Evolutionary conservation across 2,797 vertebrate species (phyloP).

Genomic region (Carduelis carduelis): DNA sequence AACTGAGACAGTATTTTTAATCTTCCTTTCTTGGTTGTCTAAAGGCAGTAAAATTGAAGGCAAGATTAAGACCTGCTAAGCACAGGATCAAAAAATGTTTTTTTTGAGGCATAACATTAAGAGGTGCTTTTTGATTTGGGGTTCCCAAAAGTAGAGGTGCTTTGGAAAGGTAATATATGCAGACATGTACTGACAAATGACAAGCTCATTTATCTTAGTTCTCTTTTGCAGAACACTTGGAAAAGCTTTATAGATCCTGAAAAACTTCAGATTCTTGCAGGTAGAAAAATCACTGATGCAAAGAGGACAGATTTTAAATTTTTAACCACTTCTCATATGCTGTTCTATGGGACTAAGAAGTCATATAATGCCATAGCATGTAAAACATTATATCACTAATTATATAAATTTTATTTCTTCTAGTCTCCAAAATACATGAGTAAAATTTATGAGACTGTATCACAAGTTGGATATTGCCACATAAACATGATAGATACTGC

Average conservation of each 20-base stretch:
- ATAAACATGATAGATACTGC: not conserved
- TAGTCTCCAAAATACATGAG: not conserved
- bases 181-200: not conserved
- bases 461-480: not conserved
- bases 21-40: slow-evolving; percentile 22
- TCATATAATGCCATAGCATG: not conserved
- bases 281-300: not conserved
- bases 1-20: slow-evolving; percentile 29
- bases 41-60: not conserved
- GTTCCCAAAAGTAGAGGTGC: not conserved
- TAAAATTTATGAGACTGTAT: not conserved
- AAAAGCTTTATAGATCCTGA: not conserved
- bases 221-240: not conserved
- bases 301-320: not conserved
- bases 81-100: not conserved
- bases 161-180: not conserved
- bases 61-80: slow-evolving; percentile 1
- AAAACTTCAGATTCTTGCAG: not conserved
- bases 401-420: not conserved
- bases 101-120: not conserved
- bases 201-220: not conserved
- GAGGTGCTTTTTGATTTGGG: not conserved
- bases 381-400: not conserved
- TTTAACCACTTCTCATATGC: not conserved
- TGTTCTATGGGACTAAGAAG: not conserved